Evolutionary conservation across 23 tunicate genomes (phyloP).

Genomic region (Oikopleura albicans): DNA sequence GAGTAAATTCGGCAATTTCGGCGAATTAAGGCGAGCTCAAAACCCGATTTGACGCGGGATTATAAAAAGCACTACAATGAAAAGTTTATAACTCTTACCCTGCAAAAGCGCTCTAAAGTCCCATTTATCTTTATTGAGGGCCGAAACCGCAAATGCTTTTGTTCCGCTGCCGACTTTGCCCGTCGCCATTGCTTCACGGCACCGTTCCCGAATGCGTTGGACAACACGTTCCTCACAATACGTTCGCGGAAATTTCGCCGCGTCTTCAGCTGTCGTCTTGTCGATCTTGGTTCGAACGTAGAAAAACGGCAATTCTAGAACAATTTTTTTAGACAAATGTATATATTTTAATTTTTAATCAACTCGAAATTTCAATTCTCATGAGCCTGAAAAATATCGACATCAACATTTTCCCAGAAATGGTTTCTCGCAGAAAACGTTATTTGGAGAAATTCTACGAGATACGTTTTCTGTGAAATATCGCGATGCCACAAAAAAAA

Average conservation of each 20-base stretch:
- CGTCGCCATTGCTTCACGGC: neutral
- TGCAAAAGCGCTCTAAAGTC: neutral
- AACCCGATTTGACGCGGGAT: too few species aligned
- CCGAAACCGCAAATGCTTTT: neutral
- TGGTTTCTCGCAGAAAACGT: too few species aligned
- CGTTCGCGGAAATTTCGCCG: neutral
- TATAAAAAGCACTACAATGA: too few species aligned
- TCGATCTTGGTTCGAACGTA: conserved; percentile 7
- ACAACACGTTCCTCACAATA: neutral
- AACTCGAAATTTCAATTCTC: too few species aligned
- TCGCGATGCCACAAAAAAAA: too few species aligned
- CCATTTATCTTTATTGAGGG: neutral
- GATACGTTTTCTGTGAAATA: too few species aligned
- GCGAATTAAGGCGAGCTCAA: too few species aligned
- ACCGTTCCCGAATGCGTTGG: neutral
- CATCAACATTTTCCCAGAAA: too few species aligned
- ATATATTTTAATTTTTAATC: too few species aligned
- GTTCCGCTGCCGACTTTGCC: neutral
- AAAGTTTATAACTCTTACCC: neutral
- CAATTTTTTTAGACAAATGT: neutral
- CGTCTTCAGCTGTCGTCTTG: conserved; percentile 12
- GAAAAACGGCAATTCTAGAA: neutral
- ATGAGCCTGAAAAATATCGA: too few species aligned
- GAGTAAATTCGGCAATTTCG: too few species aligned
- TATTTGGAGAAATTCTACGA: too few species aligned